Base-by-base conservation (phyloP, 2,888 invertebrate species). In the Venusia cambrica region DNA sequence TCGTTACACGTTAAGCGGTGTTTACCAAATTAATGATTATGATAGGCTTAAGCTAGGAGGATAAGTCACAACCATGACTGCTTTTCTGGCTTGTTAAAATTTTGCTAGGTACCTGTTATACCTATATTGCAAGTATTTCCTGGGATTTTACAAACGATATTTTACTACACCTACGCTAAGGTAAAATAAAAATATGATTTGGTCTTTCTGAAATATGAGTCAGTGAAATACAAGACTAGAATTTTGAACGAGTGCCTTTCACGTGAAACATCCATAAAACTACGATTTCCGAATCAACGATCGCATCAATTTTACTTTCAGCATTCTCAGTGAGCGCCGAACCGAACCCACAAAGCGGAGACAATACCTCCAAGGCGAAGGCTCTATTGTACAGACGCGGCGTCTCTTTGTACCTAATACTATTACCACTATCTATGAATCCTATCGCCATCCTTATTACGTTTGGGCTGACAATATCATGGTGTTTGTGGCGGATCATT, bases 321-420 rank as follows among this genome's bases (percentile, higher is more conserved):
- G 17, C 27, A 34, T 38, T 38, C 30, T 33, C 22, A 16, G 25
- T 28, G 20, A 12, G 18, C 17, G 14, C 11, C 25, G 34, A 35
- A 32, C 37, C 31, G 20, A 32, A 29, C 28, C 25, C 35, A 38
- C 35, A 32, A 22, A 35, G 31, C 59, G 59, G 57, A 64, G 57
- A 72, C 68, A 68, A 72, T 69, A 62, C 57, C 47, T 51, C 53
- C 45, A 45, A 52, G 54, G 49, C 51, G 49, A 35, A 40, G 45
- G n/a, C 17, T 46, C 57, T 47, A 70, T 73, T 74, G 71, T 73
- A 57, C 33, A 16, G 15, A 21, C 30, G 21, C 21, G 16, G 15
- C 48, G 51, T 57, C 65, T 73, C 72, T 71, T 72, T 73, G 73
- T 74, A n/a, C n/a, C n/a, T n/a, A n/a, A n/a, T n/a, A n/a, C n/a